Evolutionary conservation across 2,888 invertebrate genomes (phyloP), one percentile per base, ranked within the genome.

Genomic region (Limnephilus marmoratus): DNA sequence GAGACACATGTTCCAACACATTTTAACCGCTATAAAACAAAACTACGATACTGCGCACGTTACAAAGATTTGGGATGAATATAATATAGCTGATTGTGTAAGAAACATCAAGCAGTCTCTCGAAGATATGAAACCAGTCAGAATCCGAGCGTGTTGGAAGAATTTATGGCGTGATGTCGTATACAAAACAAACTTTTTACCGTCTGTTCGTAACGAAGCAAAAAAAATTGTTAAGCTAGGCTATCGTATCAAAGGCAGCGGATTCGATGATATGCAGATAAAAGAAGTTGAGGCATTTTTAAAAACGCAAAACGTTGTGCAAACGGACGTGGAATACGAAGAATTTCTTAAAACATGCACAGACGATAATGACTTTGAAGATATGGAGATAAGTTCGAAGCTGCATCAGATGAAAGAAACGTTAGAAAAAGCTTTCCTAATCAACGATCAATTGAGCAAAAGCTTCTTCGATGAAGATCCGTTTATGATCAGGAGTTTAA

Each of bases 321-420:
- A 90, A 31, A 89, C 89, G 1, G 82, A 83, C n/a, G 83, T 31
- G 0, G 91, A 91, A 68, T 90, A 82, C 18, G 83, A 90, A 49
- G 89, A 89, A 18, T 87, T 91, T 24, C 53, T 83, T 13, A 49
- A 91, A 24, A 45, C 88, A 24, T 82, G 81, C 29, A 0, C 31
- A 12, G 49, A 34, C 49, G 91, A 91, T 53, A 37, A 81, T 13
- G 88, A 91, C 24, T 53, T 45, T 34, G 34, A 53, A 81, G 88
- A 91, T 24, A 53, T 88, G 49, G 88, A 91, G 13, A 81, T 88
- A 37, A 80, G 83, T 53, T 82, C 88, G 12, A 91, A 91, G 41
- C 82, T 88, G 12, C 91, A 91, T n/a, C 91, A 91, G n/a, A 91
- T 91, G 91, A 49, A 89, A 37, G 91, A 91, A 11, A 83, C 53